These are phyloP conservation scores for Sarcophilus harrisii DNA, from an alignment of 2,797 vertebrate genomes.

Conservation along the genomic window DNA sequence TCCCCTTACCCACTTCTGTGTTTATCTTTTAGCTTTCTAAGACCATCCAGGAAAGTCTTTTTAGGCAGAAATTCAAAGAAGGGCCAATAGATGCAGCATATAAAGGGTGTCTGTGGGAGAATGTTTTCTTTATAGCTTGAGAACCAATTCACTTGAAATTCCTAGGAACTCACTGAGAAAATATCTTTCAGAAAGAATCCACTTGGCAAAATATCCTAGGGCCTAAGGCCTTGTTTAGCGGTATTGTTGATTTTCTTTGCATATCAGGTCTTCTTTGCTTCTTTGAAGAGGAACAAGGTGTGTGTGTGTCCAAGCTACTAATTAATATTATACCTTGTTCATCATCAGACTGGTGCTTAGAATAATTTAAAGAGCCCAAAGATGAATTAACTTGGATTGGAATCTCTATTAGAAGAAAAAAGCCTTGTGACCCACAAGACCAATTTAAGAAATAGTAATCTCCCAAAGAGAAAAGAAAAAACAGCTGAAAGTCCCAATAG, in stretches of 20 bases:
- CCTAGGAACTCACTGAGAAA: neutral
- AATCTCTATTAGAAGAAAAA: neutral
- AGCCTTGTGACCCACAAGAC: neutral
- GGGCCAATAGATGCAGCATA: too few species aligned
- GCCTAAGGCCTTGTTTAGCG: slow-evolving; percentile 15
- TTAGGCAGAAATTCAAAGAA: neutral
- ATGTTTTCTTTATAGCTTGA: neutral
- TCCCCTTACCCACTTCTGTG: too few species aligned
- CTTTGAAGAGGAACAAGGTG: neutral
- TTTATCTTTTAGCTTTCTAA: neutral
- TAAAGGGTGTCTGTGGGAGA: neutral
- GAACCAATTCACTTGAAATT: neutral
- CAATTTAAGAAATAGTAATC: neutral
- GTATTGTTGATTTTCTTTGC: slow-evolving; percentile 14
- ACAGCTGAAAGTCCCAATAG: neutral
- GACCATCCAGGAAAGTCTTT: neutral
- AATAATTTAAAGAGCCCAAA: neutral
- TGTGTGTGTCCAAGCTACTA: neutral
- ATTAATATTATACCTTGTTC: neutral
- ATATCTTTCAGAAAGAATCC: neutral
- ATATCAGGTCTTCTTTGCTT: slow-evolving; percentile 11
- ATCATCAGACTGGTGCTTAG: neutral
- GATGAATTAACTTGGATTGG: neutral
- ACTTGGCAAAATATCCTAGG: neutral
- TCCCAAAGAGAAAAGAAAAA: neutral